Base-by-base conservation (phyloP, 1,140 invertebrate species). In the Melitaea cinxia region DNA sequence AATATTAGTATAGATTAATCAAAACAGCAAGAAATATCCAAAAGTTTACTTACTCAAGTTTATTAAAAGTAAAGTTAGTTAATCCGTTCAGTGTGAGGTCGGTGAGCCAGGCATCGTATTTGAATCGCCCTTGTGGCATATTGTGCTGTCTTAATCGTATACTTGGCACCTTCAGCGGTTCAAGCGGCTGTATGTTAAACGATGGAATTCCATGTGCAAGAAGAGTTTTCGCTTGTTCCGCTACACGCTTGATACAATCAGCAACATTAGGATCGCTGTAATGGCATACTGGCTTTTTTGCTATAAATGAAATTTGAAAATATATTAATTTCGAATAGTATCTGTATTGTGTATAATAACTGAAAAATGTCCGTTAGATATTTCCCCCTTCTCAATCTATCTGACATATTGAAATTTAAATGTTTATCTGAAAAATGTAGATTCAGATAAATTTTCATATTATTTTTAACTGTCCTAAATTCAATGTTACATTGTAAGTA, bases 261-360 rank as follows among this genome's bases (percentile, higher is more conserved):
- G 92, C 89, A n/a, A 94, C 73, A 24, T 93, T 80, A 0, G 94
- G 93, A 52, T 94, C 92, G 54, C 86, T 91, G 72, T 90, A 89
- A 57, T 92, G 92, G 72, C 94, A 95, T 30, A 93, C 82, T 35
- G 92, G 75, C 66, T 72, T 80, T 24, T 73, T 73, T 7, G 69
- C 78, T 80, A 37, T 9, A 26, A 37, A 23, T 28, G 59, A 49
- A 45, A 61, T 26, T 53, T 53, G 10, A 14, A 39, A 3, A 39
- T 4, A 6, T 33, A n/a, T n/a, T n/a, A n/a, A n/a, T n/a, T n/a
- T n/a, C n/a, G n/a, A n/a, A n/a, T n/a, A n/a, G n/a, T n/a, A n/a
- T n/a, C n/a, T n/a, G n/a, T n/a, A n/a, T 33, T 33, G 30, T 33
- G 3, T 33, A 2, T 33, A 10, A n/a, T n/a, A n/a, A n/a, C n/a